Evolutionary conservation across 2,888 invertebrate species (phyloP), one percentile per base, ranked within the genome.

Genomic region (Ctenicera cuprea): DNA sequence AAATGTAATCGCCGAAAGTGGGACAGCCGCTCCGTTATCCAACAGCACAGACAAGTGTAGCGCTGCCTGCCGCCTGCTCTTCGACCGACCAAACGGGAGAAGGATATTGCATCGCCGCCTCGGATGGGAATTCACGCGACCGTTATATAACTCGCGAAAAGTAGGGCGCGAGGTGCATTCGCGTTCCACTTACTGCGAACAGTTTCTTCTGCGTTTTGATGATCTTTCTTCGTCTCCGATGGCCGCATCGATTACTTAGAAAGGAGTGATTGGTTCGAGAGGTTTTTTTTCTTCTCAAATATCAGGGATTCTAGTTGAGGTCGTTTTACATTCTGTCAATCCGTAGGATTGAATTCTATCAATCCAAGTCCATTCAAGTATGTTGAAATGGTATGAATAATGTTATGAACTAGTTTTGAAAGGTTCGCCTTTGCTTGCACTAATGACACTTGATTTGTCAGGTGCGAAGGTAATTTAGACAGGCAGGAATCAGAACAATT

Each of bases 161-260:
- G 77, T 79, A 71, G 79, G 79, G 71, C 78, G 66, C 69, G 72
- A 70, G 64, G 73, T 79, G 79, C 77, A 79, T 76, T 77, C 73
- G 75, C 76, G 77, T 72, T 76, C 79, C 74, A 76, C 76, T 74
- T 77, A 73, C 57, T 52, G 18, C 67, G 14, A 48, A n/a, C 33
- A 8, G 14, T 63, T 30, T 33, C 33, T 33, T 45, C 12, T 54
- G 26, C n/a, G 26, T 38, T 41, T 54, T 33, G 30, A 16, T 9
- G 54, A 12, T 16, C 1, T 8, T 45, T 18, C 12, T 30, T 30
- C 26, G 26, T 26, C 48, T 16, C 12, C 54, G 54, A 33, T 26
- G 52, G 16, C 52, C 52, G 52, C 22, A 26, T 22, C 54, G 20
- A 22, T 54, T 54, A 33, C 54, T 45, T 54, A 30, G 22, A 14